Evolutionary conservation across 2,113 vertebrate genomes (phyloP).

Genomic region (Pteropus alecto): DNA sequence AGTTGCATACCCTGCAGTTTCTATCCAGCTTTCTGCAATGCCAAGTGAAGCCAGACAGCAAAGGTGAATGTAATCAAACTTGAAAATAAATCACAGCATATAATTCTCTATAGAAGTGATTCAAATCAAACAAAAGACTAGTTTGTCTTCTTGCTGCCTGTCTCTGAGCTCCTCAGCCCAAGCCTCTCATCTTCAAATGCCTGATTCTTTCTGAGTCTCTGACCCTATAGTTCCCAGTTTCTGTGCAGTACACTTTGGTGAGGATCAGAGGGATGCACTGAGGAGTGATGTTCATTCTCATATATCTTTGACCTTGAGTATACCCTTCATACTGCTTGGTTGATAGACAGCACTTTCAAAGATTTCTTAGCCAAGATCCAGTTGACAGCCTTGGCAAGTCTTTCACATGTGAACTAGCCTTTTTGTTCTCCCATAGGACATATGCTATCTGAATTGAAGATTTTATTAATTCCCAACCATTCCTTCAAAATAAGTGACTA

Average conservation of each 20-base stretch:
- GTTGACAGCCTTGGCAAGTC: not conserved
- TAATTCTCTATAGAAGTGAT: not conserved
- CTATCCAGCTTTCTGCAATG: not conserved
- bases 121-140: not conserved
- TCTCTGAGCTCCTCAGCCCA: not conserved
- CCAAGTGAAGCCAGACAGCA: not conserved
- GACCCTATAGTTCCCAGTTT: not conserved
- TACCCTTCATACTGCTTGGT: not conserved
- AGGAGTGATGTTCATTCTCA: not conserved
- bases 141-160: not conserved
- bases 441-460: not conserved
- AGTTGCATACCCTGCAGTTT: not conserved
- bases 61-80: not conserved
- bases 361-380: not conserved
- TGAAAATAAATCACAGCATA: not conserved
- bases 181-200: not conserved
- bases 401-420: not conserved
- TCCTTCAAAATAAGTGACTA: not conserved
- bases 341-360: not conserved
- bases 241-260: not conserved
- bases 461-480: not conserved
- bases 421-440: not conserved
- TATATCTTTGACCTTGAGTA: not conserved
- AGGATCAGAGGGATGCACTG: too few relatives aligned
- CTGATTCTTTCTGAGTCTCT: not conserved